Conservation (phyloP, 2,113 vertebrate genomes). For the Athene noctua region DNA sequence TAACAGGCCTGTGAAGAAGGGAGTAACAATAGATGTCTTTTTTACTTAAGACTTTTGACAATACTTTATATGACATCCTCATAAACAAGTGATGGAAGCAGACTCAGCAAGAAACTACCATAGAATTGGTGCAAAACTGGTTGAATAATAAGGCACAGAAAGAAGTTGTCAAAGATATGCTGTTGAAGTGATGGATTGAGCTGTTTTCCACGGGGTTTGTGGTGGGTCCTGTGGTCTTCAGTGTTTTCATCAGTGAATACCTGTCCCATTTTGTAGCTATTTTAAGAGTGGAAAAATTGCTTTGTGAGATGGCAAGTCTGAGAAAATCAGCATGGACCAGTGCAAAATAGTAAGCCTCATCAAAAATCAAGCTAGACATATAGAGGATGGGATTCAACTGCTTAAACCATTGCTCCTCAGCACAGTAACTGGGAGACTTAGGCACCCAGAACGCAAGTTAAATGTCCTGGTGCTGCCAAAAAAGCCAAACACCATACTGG, state of each 20-base stretch:
- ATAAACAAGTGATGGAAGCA: not conserved
- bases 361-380: not conserved
- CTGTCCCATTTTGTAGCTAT: not conserved
- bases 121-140: not conserved
- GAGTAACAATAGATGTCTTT: not conserved
- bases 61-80: not conserved
- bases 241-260: not conserved
- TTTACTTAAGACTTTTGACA: not conserved
- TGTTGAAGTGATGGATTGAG: not conserved
- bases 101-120: not conserved
- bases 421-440: not conserved
- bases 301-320: not conserved
- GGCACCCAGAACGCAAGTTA: not conserved
- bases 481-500: not conserved
- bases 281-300: not conserved
- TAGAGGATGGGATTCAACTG: not conserved
- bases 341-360: not conserved
- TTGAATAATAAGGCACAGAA: not conserved
- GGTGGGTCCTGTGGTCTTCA: not conserved
- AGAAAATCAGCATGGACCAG: not conserved
- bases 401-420: not conserved
- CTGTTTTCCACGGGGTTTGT: not conserved
- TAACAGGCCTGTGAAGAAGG: not conserved
- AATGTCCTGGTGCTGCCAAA: not conserved
- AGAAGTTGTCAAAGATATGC: not conserved